Evolutionary conservation across 2,113 vertebrate species (phyloP).

Genomic region (Machaerirhynchus nigripectus): DNA sequence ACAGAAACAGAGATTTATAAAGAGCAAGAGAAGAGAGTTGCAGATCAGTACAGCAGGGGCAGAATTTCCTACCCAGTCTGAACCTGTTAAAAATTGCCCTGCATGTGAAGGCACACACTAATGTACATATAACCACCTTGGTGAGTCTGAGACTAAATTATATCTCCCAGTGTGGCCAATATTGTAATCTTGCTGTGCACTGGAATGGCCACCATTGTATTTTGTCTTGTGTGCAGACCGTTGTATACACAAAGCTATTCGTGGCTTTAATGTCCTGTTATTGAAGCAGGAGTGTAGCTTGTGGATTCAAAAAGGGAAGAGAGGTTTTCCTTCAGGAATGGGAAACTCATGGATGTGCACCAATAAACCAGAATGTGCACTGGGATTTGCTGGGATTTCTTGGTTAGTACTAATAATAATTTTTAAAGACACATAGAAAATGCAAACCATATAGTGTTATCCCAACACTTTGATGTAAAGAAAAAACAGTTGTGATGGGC

Average conservation of each 20-base stretch:
- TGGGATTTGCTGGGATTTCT: not conserved
- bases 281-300: not conserved
- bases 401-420: not conserved
- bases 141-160: not conserved
- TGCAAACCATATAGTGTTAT: not conserved
- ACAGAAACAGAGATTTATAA: conserved; percentile 54
- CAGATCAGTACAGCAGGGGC: conserved; percentile 42
- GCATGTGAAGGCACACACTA: not conserved
- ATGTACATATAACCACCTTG: not conserved
- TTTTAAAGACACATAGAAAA: not conserved
- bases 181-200: not conserved
- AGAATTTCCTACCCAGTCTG: not conserved
- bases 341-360: not conserved
- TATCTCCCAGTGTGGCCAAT: not conserved
- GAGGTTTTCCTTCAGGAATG: not conserved
- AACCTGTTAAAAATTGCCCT: conserved; percentile 3
- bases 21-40: conserved; percentile 45
- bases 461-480: not conserved
- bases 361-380: not conserved
- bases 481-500: not conserved
- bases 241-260: not conserved
- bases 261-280: not conserved
- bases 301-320: not conserved
- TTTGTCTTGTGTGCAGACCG: not conserved
- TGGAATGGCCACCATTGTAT: not conserved